These are phyloP conservation scores for Lethrus apterus DNA, from an alignment of 1,140 invertebrate species.

Conservation along the genomic window DNA sequence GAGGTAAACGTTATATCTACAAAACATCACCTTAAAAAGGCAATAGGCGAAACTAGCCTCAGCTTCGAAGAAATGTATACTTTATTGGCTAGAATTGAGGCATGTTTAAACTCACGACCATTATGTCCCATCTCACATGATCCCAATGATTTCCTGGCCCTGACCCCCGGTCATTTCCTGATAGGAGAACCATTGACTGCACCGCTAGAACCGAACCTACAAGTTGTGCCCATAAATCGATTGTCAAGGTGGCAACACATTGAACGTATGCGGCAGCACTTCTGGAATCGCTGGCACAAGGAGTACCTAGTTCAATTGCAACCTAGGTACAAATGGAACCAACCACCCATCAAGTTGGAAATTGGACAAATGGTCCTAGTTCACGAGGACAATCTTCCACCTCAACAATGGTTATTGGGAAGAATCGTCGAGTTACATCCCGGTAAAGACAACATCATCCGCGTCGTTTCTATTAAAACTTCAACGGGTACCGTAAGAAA, in stretches of 20 bases:
- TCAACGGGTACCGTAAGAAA: constrained; percentile 11
- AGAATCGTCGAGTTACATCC: constrained; percentile 33
- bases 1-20: constrained; percentile 8
- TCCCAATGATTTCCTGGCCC: constrained; percentile 25
- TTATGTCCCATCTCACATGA: constrained; percentile 20
- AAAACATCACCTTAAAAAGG: constrained; percentile 20
- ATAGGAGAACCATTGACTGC: constrained; percentile 27
- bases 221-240: constrained; percentile 16
- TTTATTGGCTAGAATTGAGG: constrained; percentile 9
- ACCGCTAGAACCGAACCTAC: constrained; percentile 31
- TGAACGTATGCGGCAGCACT: constrained; percentile 24
- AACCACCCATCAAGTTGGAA: neutral
- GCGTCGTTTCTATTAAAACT: constrained; percentile 36
- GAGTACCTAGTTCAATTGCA: constrained; percentile 29
- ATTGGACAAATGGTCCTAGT: constrained; percentile 22
- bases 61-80: constrained; percentile 16
- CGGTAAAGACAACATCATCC: constrained; percentile 31
- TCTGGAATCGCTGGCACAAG: constrained; percentile 27
- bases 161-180: constrained; percentile 38
- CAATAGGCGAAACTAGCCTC: constrained; percentile 18
- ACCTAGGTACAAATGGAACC: constrained; percentile 22
- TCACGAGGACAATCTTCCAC: constrained; percentile 23
- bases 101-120: constrained; percentile 5
- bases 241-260: constrained; percentile 25
- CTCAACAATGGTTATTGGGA: constrained; percentile 29